Base-by-base conservation (phyloP, 2,888 invertebrate genomes). In the Theodoxus fluviatilis region DNA sequence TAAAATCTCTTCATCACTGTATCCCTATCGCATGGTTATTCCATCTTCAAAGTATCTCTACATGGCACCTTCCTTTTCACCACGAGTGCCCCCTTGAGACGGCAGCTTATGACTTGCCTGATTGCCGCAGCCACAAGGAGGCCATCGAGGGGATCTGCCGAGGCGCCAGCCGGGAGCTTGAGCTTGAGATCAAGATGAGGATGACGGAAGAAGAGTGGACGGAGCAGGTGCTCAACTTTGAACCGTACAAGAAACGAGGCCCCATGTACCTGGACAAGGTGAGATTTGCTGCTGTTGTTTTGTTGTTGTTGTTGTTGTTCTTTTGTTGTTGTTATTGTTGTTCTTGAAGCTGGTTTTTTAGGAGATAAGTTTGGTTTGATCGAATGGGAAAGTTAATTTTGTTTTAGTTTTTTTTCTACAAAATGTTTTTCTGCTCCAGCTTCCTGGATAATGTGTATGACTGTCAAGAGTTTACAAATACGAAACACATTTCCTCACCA, bases 201-300 rank as follows among this genome's bases (percentile, higher is more conserved):
- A 78, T 83, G 73, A 87, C 85, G 7, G 87, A 87, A 73, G 87
- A 87, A 68, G 86, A 87, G 75, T 87, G 87, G 87, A 87, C 86
- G 6, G 87, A 87, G 74, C 87, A 87, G 79, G 86, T 86, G 67
- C 78, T 87, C 12, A 82, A 82, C 69, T 87, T 87, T 76, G 84
- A 86, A 73, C 82, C 81, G 70, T 87, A 86, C 81, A 86, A 86
- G 76, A 82, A 82, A 64, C 82, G 84, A 28, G 86, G 87, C 15
- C 84, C 84, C 9, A 85, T 87, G 74, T 84, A 82, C 76, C 80
- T 87, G 67, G 86, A 87, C 75, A 85, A 86, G 64, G 69, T 69
- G 3, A 15, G 64, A 31, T 6, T 1, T 25, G n/a, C n/a, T n/a
- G n/a, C n/a, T n/a, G n/a, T n/a, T n/a, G n/a, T n/a, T n/a, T n/a